Evolutionary conservation across 2,113 vertebrate species (phyloP).

Genomic region (Synodontis membranacea): DNA sequence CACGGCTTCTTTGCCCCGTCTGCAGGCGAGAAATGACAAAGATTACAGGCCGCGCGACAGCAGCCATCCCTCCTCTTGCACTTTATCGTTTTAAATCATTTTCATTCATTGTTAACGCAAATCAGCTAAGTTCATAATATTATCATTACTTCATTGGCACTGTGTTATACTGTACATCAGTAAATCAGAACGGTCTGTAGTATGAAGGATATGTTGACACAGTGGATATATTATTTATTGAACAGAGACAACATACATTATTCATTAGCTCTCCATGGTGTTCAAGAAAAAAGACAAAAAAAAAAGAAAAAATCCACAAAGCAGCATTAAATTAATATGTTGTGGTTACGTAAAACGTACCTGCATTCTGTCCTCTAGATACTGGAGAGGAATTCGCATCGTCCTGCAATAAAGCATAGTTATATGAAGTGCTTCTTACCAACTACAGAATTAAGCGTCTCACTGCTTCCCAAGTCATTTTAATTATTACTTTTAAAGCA

Average conservation of each 20-base stretch:
- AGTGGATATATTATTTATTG: constrained; percentile 79
- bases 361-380: constrained; percentile 77
- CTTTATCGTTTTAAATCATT: neutral
- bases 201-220: neutral
- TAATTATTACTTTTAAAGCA: neutral
- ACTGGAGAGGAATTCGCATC: constrained; percentile 84
- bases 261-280: neutral
- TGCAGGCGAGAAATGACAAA: constrained; percentile 58
- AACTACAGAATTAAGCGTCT: neutral
- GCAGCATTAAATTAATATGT: constrained; percentile 7
- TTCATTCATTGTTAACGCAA: neutral
- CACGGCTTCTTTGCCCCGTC: constrained; percentile 93
- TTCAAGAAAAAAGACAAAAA: neutral
- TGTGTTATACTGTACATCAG: neutral
- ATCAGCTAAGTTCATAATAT: neutral
- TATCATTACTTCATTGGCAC: neutral
- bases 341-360: neutral
- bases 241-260: constrained; percentile 66
- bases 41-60: neutral
- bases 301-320: neutral
- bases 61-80: neutral
- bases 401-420: constrained; percentile 72
- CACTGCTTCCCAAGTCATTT: neutral
- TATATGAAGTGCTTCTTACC: neutral
- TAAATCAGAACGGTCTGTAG: neutral